Evolutionary conservation across 2,797 vertebrate species (phyloP), one percentile per base, ranked within the genome.

Genomic region (Psittacula echo): DNA sequence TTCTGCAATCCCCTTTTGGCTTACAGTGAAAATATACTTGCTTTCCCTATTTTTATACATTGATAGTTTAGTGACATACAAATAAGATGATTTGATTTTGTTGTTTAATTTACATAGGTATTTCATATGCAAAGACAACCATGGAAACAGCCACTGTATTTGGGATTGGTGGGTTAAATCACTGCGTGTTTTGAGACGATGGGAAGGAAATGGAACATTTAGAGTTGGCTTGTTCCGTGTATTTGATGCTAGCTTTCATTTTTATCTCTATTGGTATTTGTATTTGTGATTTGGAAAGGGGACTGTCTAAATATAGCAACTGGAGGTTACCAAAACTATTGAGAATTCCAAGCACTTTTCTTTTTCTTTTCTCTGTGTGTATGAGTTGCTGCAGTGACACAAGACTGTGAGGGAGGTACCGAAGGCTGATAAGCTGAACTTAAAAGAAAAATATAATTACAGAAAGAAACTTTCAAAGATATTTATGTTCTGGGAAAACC

Each of bases 181-280:
- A 7, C 77, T 67, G 48, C 34, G 44, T 3, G 2, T 86, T 67
- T 92, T 86, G 67, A 73, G 74, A 41, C 72, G 39, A 65, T 0
- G 1, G 32, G 61, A 94, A 87, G 81, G 78, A 88, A 79, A 30
- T 0, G 1, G 21, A 89, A 87, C 39, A 26, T 41, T 73, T 76
- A 23, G 61, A 29, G 67, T 93, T 89, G 66, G n/a, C 64, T 79
- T 79, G 26, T 81, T 90, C 22, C 23, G 1, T 72, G 17, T 85
- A 80, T 74, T 86, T 84, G 50, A 83, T 89, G 48, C 34, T 42
- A 50, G 56, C 68, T 95, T 90, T 89, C 23, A 21, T 72, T 91
- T 95, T 90, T 90, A 41, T 90, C 71, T 45, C n/a, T 71, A 48
- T 29, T 96, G 85, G 62, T 85, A 93, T 45, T 75, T 93, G 70